These are phyloP conservation scores for Serrognathus titanus DNA, from an alignment of 2,888 invertebrate species.

Conservation along the genomic window DNA sequence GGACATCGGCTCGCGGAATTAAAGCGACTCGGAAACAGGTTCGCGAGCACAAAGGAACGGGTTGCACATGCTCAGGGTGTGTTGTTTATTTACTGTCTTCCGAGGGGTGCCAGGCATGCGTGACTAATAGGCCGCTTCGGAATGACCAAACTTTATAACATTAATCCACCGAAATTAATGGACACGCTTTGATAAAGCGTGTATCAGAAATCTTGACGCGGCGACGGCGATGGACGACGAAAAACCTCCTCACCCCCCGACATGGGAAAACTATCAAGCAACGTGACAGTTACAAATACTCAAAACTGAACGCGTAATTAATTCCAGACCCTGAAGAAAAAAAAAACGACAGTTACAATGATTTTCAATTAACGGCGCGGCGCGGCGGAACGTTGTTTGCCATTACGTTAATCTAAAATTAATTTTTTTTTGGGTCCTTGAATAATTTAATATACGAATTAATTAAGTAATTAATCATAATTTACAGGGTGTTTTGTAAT, in stretches of 20 bases:
- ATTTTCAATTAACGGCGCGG: no score
- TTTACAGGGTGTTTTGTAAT: no score
- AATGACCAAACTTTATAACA: background rate
- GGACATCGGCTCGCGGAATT: constrained; percentile 44
- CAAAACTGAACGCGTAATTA: no score
- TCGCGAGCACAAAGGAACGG: constrained; percentile 35
- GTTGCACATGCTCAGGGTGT: constrained; percentile 42
- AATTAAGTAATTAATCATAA: no score
- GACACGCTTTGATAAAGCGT: background rate
- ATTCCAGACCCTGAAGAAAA: no score
- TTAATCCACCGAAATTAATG: constrained; percentile 3
- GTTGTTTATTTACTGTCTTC: constrained; percentile 43
- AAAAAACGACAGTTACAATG: no score
- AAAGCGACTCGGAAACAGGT: constrained; percentile 37
- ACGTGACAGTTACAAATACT: background rate
- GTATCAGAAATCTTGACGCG: background rate
- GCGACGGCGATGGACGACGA: background rate
- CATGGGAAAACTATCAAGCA: background rate
- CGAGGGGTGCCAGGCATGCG: constrained; percentile 33
- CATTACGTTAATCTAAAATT: no score
- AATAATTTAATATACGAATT: no score
- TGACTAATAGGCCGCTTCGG: constrained; percentile 33
- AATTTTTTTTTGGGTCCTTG: no score
- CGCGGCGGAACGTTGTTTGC: no score
- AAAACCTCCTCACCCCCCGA: background rate